A percentile compares a stretch with the other conserved stretches of the same genome.
Conservation (phyloP, 2,797 vertebrate species). For the Acrocephalus scirpaceus region DNA sequence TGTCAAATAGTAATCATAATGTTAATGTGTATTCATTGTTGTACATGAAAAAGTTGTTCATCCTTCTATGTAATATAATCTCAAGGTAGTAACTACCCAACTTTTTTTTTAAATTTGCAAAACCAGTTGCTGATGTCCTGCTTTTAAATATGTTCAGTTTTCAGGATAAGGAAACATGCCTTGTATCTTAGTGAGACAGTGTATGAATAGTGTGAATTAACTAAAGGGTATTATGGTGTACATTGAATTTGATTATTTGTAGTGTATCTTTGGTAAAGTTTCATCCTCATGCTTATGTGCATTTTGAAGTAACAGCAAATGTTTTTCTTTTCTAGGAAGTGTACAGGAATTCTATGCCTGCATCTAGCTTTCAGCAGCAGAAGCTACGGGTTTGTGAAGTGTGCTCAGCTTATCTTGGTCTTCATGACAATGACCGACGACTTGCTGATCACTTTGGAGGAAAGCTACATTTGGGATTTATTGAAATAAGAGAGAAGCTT, state of each 20-base stretch:
- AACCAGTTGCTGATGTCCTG: not conserved
- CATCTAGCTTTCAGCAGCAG: slow-evolving; percentile 98
- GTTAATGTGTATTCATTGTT: not conserved
- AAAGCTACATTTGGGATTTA: slow-evolving; percentile 96
- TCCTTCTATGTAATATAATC: not conserved
- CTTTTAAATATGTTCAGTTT: not conserved
- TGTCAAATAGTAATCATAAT: not conserved
- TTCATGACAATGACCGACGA: slow-evolving; percentile 96
- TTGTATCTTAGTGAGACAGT: not conserved
- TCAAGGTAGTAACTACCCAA: not conserved
- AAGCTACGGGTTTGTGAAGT: slow-evolving; percentile 97
- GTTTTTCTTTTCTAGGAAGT: slow-evolving; percentile 82
- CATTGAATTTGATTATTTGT: not conserved
- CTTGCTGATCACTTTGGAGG: slow-evolving; percentile 98
- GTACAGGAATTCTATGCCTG: slow-evolving; percentile 98
- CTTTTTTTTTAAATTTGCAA: not conserved
- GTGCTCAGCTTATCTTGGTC: slow-evolving; percentile 95
- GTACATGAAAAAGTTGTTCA: not conserved
- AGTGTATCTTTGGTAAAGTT: not conserved
- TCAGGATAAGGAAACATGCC: not conserved
- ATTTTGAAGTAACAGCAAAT: not conserved
- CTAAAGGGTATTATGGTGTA: not conserved
- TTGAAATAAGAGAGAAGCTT: slow-evolving; percentile 97
- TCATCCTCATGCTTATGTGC: not conserved
- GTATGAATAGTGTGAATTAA: not conserved